Evolutionary conservation across 2,113 vertebrate species (phyloP), one percentile per base, ranked within the genome.

Genomic region (Hippocampus guttulatus): DNA sequence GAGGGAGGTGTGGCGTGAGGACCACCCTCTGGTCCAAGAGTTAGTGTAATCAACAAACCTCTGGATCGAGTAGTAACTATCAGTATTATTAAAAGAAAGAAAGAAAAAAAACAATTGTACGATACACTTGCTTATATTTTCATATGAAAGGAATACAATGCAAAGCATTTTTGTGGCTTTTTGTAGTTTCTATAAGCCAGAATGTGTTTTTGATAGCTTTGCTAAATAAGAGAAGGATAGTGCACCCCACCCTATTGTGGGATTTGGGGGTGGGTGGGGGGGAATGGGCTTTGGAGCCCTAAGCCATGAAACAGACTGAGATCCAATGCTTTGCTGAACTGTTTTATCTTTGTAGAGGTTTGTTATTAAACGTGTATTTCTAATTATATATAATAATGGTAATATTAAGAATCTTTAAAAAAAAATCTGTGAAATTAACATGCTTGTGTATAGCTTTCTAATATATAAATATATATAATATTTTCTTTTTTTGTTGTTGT

Each of bases 381-480:
- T 98, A 97, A 98, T 95, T 96, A 97, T 98, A 97, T 92, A 91
- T 91, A 88, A 91, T 88, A 91, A 97, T 94, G 95, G 96, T 93
- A 93, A 93, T 96, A 98, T 97, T 98, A 98, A 96, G 96, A 96
- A 96, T 96, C 95, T 98, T 97, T 92, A 91, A 93, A 65, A 95
- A 93, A 95, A 95, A 96, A 96, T 97, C 96, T 97, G 97, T 98
- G 96, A 99, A 98, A 98, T 99, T 97, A 98, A 98, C 95, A 99
- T 97, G 95, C 96, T 98, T 98, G 96, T 98, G 95, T 97, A 98
- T 98, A 99, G 96, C 96, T 98, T 97, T 98, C 95, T 98, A 97
- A 99, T 94, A 93, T 93, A 92, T 92, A 91, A 91, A 93, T 92
- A 92, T 93, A 92, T 92, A 91, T 93, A 90, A 92, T 92, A 94